These are phyloP conservation scores for Thumatha senex DNA, from an alignment of 2,888 invertebrate genomes.

Conservation along the genomic window DNA sequence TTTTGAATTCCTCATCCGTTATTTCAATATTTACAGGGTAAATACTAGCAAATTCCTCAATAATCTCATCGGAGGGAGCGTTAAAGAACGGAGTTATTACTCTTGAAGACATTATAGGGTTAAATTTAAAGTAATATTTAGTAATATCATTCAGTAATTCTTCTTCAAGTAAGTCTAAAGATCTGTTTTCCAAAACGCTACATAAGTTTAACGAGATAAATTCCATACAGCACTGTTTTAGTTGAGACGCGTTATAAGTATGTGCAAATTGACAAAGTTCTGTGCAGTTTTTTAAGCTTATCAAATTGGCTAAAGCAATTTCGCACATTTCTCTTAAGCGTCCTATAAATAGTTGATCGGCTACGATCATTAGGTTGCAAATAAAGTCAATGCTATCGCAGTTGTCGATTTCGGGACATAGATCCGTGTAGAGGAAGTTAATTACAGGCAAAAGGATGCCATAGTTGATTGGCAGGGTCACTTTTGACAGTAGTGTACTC, in stretches of 20 bases:
- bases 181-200: constrained; percentile 87
- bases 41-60: constrained; percentile 65
- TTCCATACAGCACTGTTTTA: constrained; percentile 89
- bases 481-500: constrained; percentile 76
- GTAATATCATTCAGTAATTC: constrained; percentile 86
- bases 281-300: constrained; percentile 89
- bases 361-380: constrained; percentile 89
- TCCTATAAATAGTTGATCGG: constrained; percentile 91
- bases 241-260: constrained; percentile 88
- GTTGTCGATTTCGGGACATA: constrained; percentile 82
- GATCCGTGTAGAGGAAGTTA: constrained; percentile 90
- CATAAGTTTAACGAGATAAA: constrained; percentile 90
- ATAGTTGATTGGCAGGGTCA: constrained; percentile 84
- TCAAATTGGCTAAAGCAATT: constrained; percentile 83
- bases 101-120: constrained; percentile 84
- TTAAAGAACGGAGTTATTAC: constrained; percentile 87
- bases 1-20: constrained; percentile 78
- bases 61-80: constrained; percentile 84
- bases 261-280: constrained; percentile 90
- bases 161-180: constrained; percentile 85
- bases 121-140: constrained; percentile 85
- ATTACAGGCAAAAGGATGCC: constrained; percentile 86
- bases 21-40: constrained; percentile 75
- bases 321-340: constrained; percentile 89
- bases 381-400: constrained; percentile 87